Conservation (phyloP, 2,888 invertebrate genomes). For the Sabatieria punctata region DNA sequence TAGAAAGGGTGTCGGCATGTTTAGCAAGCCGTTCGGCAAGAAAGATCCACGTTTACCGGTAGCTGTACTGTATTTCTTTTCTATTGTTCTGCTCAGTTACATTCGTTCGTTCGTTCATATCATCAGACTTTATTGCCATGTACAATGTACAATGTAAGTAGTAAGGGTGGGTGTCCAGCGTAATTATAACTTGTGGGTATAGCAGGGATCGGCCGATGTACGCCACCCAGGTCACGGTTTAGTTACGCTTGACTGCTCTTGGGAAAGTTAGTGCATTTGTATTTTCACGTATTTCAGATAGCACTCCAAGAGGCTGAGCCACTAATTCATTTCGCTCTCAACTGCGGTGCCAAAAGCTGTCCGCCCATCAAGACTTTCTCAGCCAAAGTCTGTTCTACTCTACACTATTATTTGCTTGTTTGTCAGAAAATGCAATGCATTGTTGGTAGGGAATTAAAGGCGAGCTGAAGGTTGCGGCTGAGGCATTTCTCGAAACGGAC, state of each 20-base stretch:
- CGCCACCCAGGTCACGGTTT: no score
- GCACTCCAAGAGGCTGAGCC: constrained; percentile 34
- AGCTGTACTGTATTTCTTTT: no score
- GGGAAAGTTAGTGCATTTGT: no score
- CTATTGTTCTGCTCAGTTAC: no score
- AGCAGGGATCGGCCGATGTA: no score
- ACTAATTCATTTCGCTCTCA: constrained; percentile 38
- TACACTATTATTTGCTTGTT: not conserved
- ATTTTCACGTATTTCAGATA: constrained; percentile 16
- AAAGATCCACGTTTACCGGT: constrained; percentile 30
- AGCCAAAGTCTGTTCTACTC: constrained; percentile 30
- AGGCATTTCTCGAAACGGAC: constrained; percentile 32
- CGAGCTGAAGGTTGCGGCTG: constrained; percentile 27
- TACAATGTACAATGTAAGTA: no score
- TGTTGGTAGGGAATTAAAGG: constrained; percentile 22
- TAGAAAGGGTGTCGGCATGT: constrained; percentile 34
- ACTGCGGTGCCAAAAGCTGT: constrained; percentile 38
- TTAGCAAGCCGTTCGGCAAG: constrained; percentile 35
- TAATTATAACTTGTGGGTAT: no score
- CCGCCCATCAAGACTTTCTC: constrained; percentile 37
- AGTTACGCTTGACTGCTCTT: no score
- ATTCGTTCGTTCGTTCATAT: no score
- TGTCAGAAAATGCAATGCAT: not conserved
- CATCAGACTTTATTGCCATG: no score
- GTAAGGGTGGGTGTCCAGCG: no score